Percentiles rank a stretch among this genome's conserved stretches.
Conservation (phyloP, 1,140 invertebrate genomes). For the Belonocnema kinseyi region DNA sequence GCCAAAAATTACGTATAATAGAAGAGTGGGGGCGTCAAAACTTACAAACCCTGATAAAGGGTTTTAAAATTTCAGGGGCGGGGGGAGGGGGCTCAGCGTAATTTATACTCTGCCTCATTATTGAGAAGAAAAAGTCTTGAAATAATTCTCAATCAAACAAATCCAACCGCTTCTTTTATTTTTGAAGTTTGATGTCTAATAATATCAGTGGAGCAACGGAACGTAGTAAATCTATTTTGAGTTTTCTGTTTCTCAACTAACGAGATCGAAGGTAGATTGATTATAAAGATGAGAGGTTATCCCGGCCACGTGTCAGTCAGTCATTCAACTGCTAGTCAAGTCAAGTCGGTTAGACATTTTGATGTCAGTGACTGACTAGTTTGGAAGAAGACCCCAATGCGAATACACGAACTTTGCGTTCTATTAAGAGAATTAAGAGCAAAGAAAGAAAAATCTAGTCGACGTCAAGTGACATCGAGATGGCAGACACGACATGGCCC, state of each 20-base stretch:
- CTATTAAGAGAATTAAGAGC: slow-evolving; percentile 67
- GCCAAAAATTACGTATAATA: too few relatives aligned
- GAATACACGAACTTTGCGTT: slow-evolving; percentile 53
- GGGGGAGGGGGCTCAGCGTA: too few relatives aligned
- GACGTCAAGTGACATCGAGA: slow-evolving; percentile 65
- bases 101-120: too few relatives aligned
- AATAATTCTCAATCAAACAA: too few relatives aligned
- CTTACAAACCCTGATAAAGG: too few relatives aligned
- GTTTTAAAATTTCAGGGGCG: too few relatives aligned
- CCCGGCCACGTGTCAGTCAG: slow-evolving; percentile 48
- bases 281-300: slow-evolving; percentile 34
- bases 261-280: slow-evolving; percentile 37
- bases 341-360: slow-evolving; percentile 40
- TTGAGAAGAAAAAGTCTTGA: too few relatives aligned
- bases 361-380: slow-evolving; percentile 53
- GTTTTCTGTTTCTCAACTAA: not conserved
- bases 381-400: slow-evolving; percentile 47
- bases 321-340: slow-evolving; percentile 31
- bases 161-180: too few relatives aligned
- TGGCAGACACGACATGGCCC: slow-evolving; percentile 69
- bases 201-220: not conserved
- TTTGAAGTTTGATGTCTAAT: not conserved
- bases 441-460: slow-evolving; percentile 61
- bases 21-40: too few relatives aligned
- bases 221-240: not conserved